A percentile compares a stretch with the other conserved stretches of the same genome.
phyloP scores from a whole-genome alignment of 2,888 invertebrate species.

The Oxyscelio sp. region DNA sequence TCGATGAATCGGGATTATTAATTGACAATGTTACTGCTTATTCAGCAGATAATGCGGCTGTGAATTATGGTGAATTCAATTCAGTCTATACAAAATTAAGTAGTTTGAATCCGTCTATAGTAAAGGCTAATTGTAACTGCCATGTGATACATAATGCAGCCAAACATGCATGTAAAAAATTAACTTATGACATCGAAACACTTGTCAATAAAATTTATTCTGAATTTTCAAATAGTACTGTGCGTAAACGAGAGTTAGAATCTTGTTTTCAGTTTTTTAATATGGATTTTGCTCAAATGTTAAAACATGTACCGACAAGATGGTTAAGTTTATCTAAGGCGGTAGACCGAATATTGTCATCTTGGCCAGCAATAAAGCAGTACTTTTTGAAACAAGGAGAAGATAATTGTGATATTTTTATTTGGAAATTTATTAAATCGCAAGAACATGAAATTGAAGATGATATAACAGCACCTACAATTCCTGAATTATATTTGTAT shows the following conservation, averaged over 20 bases:
- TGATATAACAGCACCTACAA: too few species aligned
- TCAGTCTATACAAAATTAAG: constrained; percentile 24
- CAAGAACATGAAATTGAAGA: too few species aligned
- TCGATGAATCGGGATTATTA: constrained; percentile 16
- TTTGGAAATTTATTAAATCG: too few species aligned
- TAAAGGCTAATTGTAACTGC: constrained; percentile 39
- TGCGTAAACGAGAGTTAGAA: constrained; percentile 17
- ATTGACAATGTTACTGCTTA: constrained; percentile 21
- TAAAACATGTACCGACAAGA: constrained; percentile 50
- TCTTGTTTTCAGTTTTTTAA: constrained; percentile 40
- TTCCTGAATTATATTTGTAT: not conserved
- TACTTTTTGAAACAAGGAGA: constrained; percentile 48
- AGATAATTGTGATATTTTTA: constrained; percentile 28
- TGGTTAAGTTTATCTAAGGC: constrained; percentile 52
- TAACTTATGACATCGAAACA: constrained; percentile 35
- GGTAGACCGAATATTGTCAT: constrained; percentile 29
- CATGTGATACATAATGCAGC: constrained; percentile 43
- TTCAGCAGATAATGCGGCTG: constrained; percentile 34
- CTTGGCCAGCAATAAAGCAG: constrained; percentile 38
- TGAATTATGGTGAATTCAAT: constrained; percentile 27
- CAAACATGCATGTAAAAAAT: constrained; percentile 31
- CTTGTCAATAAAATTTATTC: constrained; percentile 37
- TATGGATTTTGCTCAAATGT: constrained; percentile 35
- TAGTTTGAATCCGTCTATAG: constrained; percentile 1
- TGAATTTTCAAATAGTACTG: constrained; percentile 25